These are phyloP conservation scores for Alosa alosa DNA, from an alignment of 2,113 vertebrate genomes.

Conservation along the genomic window DNA sequence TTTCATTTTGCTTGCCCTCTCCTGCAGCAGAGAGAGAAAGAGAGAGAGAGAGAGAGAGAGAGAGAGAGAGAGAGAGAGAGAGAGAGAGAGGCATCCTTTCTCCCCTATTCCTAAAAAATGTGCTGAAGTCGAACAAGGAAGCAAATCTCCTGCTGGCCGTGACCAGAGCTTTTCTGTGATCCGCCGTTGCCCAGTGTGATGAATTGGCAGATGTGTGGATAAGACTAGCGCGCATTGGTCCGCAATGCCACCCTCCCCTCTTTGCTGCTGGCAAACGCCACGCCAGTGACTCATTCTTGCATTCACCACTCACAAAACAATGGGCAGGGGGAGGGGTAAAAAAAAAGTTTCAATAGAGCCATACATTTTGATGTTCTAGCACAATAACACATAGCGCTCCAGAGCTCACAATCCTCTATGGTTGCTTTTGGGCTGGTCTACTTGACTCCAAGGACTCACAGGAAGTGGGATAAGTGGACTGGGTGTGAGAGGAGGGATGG, in stretches of 20 bases:
- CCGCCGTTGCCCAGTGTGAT: not conserved
- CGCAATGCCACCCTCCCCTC: constrained; percentile 33
- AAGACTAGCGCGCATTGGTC: not conserved
- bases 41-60: not conserved
- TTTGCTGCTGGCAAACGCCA: not conserved
- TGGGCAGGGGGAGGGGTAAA: not conserved
- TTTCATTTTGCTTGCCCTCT: not conserved
- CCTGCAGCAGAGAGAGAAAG: not conserved
- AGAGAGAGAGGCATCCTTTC: not conserved
- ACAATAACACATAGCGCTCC: constrained; percentile 31
- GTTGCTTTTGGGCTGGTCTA: constrained; percentile 22
- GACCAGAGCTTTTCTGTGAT: not conserved
- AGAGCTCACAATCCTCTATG: constrained; percentile 5
- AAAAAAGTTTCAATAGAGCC: constrained; percentile 31
- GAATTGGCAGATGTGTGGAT: constrained; percentile 36
- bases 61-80: not conserved
- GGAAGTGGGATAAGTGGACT: constrained; percentile 28
- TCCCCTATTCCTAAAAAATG: not conserved
- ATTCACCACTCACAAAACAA: constrained; percentile 8
- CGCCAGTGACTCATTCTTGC: constrained; percentile 17
- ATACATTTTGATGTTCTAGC: constrained; percentile 38
- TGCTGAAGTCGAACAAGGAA: constrained; percentile 9
- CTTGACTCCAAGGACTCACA: constrained; percentile 23
- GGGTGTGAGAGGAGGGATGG: constrained; percentile 31
- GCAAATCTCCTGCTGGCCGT: not conserved